Evolutionary conservation across 1,140 invertebrate genomes (phyloP), one percentile per base, ranked within the genome.

Genomic region (Platyura marginata): DNA sequence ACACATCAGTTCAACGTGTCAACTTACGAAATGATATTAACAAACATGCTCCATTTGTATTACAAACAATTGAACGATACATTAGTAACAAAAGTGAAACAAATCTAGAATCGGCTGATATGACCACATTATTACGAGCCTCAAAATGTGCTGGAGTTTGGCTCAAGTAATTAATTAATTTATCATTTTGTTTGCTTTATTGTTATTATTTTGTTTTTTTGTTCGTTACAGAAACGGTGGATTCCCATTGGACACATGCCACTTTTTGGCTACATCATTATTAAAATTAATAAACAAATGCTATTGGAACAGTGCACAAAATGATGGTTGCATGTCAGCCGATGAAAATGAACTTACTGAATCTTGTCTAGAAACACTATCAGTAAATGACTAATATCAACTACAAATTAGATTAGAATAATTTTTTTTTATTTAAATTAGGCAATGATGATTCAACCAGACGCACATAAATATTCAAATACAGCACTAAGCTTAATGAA

Each of bases 121-220:
- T 61, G 48, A 69, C 50, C 46, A 72, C 65, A 23, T 66, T 68
- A 52, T 55, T 61, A 32, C 56, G 66, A 40, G 65, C 71, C 2
- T 57, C 75, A 0, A 70, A 71, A 51, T 77, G 74, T 53, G 69
- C 74, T 15, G 65, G 63, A 22, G 67, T 70, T 18, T 81, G 78
- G 79, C 65, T 79, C 5, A 68, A 73, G 43, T 64, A 32, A 44
- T 46, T 71, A 46, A n/a, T 37, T 37, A 21, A 8, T 6, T 29
- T 29, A 29, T 8, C 25, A 29, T n/a, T 36, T 29, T 29, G 13
- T 29, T 29, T 29, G 25, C 25, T 13, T 8, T 8, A 29, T 29
- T 13, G 13, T 6, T 8, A 29, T 29, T 29, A 29, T 8, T 13
- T 29, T 29, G 6, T 29, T 29, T 29, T 29, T 13, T 29, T 29